Evolutionary conservation across 2,888 invertebrate genomes (phyloP), one percentile per base, ranked within the genome.

Genomic region (Lasioglossum pauxillum): DNA sequence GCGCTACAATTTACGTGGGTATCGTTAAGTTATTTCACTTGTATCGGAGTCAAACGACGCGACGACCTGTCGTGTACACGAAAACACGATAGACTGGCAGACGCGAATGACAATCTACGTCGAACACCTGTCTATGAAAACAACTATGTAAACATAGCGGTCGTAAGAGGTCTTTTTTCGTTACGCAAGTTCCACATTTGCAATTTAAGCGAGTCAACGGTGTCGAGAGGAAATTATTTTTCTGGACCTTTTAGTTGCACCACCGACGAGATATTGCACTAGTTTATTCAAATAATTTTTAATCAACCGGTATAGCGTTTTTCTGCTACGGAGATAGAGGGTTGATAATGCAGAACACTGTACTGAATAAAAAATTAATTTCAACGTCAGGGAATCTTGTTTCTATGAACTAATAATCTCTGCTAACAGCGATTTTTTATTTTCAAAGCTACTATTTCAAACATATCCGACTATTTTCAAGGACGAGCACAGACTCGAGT

Each of bases 131-230:
- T 35, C 77, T 67, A 12, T 67, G 81, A 67, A 64, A 82, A 69
- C 60, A 75, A 57, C 75, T 82, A 57, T 85, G 80, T 88, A 89
- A 88, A 87, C 82, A 85, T 41, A 16, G 38, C 27, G 53, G 14
- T 41, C 75, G 69, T n/a, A 49, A 76, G 35, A 49, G 46, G 53
- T 53, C 31, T 75, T 19, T 79, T 76, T 60, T 16, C n/a, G 35
- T 79, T 83, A 46, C 57, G 35, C 53, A 73, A 81, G 64, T 23
- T 35, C 38, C 57, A 38, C 35, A 16, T 38, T 60, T 10, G n/a
- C 16, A 69, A 69, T 49, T 73, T 27, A 10, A 31, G n/a, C n/a
- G 5, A 74, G 74, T 60, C 44, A n/a, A 16, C 23, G 14, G 10
- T 19, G 5, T 38, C 16, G 8, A 23, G 23, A 5, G 38, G 14